Percentiles rank a stretch among this genome's conserved stretches.
phyloP scores from a whole-genome alignment of 2,113 vertebrate genomes.

The Hyperoodon ampullatus region DNA sequence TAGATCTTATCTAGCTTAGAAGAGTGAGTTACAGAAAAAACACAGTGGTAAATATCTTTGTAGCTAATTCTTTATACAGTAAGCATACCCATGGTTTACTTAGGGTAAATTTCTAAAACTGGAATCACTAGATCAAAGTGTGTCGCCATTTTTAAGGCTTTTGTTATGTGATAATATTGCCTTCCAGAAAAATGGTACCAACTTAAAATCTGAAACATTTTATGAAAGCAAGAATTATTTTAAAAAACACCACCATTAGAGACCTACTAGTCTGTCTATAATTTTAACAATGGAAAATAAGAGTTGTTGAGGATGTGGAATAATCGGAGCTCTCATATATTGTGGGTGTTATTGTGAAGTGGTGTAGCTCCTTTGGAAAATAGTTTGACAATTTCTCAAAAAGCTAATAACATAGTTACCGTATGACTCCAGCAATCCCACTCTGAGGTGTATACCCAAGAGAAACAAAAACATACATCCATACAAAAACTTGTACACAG shows the following conservation, averaged over 20 bases:
- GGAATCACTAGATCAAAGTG: background rate
- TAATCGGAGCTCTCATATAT: background rate
- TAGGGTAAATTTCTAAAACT: background rate
- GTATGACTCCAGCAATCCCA: background rate
- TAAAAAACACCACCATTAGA: background rate
- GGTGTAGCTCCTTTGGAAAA: background rate
- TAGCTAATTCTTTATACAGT: background rate
- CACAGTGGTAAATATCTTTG: background rate
- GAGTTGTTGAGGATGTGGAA: background rate
- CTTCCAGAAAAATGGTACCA: background rate
- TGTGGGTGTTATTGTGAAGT: background rate
- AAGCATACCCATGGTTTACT: background rate
- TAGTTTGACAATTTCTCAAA: background rate
- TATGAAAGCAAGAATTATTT: background rate
- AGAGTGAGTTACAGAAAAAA: background rate
- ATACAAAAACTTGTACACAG: background rate
- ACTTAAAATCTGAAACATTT: conserved; percentile 25
- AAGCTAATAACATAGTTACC: background rate
- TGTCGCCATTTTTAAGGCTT: background rate
- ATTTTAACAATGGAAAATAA: background rate
- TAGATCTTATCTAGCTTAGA: background rate
- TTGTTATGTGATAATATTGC: background rate
- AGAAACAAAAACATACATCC: background rate
- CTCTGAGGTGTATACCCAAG: background rate
- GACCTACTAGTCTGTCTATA: background rate